Evolutionary conservation across 2,888 invertebrate genomes (phyloP).

Genomic region (Tetragonula carbonaria): DNA sequence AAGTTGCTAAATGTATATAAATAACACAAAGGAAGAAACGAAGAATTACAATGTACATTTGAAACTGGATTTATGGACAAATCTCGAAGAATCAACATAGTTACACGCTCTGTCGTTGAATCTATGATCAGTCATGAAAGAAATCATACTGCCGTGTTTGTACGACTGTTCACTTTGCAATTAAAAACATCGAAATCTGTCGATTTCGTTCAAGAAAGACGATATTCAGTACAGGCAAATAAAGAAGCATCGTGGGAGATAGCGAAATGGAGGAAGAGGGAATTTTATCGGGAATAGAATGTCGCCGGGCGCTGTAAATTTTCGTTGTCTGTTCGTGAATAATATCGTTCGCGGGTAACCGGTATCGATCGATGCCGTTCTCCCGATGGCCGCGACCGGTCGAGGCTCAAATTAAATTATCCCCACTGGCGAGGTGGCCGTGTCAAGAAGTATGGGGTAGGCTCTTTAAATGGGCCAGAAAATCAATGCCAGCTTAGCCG

Average conservation of each 20-base stretch:
- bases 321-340: slow-evolving; percentile 53
- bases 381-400: slow-evolving; percentile 40
- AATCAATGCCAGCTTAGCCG: slow-evolving; percentile 59
- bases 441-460: slow-evolving; percentile 57
- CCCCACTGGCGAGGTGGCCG: slow-evolving; percentile 34
- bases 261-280: slow-evolving; percentile 24
- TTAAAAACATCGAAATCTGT: not conserved
- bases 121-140: too few relatives aligned
- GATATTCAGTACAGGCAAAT: not conserved
- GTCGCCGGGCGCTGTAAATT: slow-evolving; percentile 57
- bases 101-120: too few relatives aligned
- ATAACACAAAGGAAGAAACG: too few relatives aligned
- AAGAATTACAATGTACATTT: too few relatives aligned
- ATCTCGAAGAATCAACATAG: too few relatives aligned
- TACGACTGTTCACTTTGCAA: not conserved
- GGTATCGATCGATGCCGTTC: slow-evolving; percentile 51
- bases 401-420: slow-evolving; percentile 66
- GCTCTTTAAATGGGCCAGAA: slow-evolving; percentile 69
- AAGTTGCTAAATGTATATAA: too few relatives aligned
- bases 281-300: slow-evolving; percentile 61
- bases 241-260: not conserved
- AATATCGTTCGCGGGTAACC: slow-evolving; percentile 47
- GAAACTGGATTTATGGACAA: too few relatives aligned
- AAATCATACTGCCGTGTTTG: not conserved
- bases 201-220: too few relatives aligned